These are phyloP conservation scores for Sitta europaea DNA, from an alignment of 2,113 vertebrate genomes.

Conservation along the genomic window DNA sequence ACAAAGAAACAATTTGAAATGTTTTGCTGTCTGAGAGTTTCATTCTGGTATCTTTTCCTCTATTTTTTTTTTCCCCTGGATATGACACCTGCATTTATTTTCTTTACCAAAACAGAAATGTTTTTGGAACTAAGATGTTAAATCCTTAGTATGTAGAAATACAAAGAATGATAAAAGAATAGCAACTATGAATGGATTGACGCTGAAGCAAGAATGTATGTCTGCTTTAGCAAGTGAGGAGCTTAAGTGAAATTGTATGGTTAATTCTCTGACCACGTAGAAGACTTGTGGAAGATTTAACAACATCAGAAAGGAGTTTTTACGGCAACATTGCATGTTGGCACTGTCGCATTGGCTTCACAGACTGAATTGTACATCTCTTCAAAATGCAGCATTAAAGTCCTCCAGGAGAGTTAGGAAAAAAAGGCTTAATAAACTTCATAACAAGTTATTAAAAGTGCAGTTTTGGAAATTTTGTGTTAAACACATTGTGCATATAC, in stretches of 20 bases:
- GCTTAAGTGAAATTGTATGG: slow-evolving; percentile 32
- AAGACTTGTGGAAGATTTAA: slow-evolving; percentile 1
- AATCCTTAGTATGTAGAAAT: neutral
- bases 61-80: neutral
- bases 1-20: neutral
- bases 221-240: neutral
- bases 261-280: slow-evolving; percentile 5
- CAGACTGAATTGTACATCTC: neutral
- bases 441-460: neutral
- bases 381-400: neutral
- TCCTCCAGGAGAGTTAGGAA: neutral
- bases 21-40: neutral
- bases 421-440: neutral
- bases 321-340: neutral
- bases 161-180: neutral
- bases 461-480: neutral
- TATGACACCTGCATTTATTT: neutral
- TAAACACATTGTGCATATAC: neutral
- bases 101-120: neutral
- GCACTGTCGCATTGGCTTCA: neutral
- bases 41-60: neutral
- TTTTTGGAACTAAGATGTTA: neutral
- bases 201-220: neutral
- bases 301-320: neutral
- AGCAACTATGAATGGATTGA: neutral